Percentiles rank a stretch among this genome's conserved stretches.
phyloP scores from a whole-genome alignment of 2,888 invertebrate species.

The Diaprepes abbreviatus region DNA sequence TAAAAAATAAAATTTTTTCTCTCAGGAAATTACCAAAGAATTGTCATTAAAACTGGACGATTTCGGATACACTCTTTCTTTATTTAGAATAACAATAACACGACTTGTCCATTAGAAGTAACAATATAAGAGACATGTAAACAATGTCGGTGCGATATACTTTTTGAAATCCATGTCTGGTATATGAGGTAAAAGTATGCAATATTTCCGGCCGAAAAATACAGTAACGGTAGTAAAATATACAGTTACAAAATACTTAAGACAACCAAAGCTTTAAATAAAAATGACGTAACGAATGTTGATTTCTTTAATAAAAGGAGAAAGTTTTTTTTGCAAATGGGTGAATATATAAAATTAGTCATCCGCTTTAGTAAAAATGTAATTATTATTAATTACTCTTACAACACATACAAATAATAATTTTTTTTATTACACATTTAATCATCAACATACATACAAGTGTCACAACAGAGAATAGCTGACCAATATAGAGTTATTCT shows the following conservation, averaged over 20 bases:
- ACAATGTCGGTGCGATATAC: not conserved
- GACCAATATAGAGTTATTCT: no score
- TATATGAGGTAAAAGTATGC: not conserved
- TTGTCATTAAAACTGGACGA: no score
- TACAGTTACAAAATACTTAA: conserved; percentile 4
- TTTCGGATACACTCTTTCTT: not conserved
- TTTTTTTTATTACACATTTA: no score
- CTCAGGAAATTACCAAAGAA: no score
- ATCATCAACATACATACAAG: no score
- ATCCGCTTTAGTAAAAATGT: no score
- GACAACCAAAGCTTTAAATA: not conserved
- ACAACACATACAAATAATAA: no score
- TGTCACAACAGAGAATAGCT: no score
- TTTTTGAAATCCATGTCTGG: not conserved
- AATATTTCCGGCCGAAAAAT: conserved; percentile 11
- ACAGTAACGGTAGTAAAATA: conserved; percentile 5
- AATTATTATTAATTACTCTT: no score
- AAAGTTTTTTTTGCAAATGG: not conserved
- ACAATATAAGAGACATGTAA: not conserved
- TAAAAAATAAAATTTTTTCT: no score
- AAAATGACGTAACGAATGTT: not conserved
- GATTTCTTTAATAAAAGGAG: not conserved
- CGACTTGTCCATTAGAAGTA: not conserved
- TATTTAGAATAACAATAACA: not conserved
- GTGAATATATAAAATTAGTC: no score